Evolutionary conservation across 2,888 invertebrate species (phyloP).

Genomic region (Ennomos erosarius): DNA sequence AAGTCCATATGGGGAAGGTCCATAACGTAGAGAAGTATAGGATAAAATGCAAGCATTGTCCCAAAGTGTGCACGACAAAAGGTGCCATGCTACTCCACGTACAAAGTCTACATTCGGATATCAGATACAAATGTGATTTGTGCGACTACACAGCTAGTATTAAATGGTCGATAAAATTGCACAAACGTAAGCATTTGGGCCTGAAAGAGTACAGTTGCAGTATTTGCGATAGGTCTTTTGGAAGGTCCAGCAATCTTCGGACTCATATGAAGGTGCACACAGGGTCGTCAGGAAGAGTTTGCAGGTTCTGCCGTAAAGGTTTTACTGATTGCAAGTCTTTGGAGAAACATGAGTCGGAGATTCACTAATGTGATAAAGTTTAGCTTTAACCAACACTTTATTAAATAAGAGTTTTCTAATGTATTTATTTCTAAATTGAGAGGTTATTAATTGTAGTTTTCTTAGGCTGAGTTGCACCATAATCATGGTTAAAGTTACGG

Average conservation of each 20-base stretch:
- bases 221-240: conserved; percentile 81
- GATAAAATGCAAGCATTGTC: conserved; percentile 71
- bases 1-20: conserved; percentile 70
- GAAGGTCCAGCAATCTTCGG: conserved; percentile 79
- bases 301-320: conserved; percentile 62
- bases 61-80: conserved; percentile 75
- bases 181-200: conserved; percentile 78
- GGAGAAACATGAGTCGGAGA: conserved; percentile 55
- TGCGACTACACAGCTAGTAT: conserved; percentile 68
- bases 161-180: conserved; percentile 69
- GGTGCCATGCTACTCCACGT: conserved; percentile 82
- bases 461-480: too few relatives aligned
- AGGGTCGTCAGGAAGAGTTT: conserved; percentile 63
- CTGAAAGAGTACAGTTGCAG: conserved; percentile 81
- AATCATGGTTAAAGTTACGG: too few relatives aligned
- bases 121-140: conserved; percentile 62
- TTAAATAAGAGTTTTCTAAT: conserved; percentile 41
- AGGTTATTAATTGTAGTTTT: too few relatives aligned
- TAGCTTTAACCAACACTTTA: conserved; percentile 17
- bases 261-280: conserved; percentile 73
- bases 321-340: conserved; percentile 57
- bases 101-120: conserved; percentile 75
- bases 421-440: too few relatives aligned
- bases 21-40: conserved; percentile 71
- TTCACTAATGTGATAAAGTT: conserved; percentile 54